Conservation (phyloP, 2,888 invertebrate genomes). For the Aphodius sticticus region DNA sequence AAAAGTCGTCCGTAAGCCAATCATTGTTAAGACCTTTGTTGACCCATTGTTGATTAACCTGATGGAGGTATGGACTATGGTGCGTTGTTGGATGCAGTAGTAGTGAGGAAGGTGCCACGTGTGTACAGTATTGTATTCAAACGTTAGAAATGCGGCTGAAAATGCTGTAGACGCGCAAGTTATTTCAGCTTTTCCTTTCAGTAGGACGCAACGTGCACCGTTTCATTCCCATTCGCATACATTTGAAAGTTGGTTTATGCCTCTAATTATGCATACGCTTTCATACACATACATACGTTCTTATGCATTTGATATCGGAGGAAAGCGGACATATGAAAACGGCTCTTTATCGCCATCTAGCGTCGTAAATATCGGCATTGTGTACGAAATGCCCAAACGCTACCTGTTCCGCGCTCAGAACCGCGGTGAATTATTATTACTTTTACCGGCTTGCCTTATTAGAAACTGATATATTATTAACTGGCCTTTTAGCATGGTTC, state of each 20-base stretch:
- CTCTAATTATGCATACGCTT: conserved; percentile 22
- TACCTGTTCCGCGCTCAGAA: neutral
- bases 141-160: neutral
- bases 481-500: conserved; percentile 11
- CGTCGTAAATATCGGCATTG: conserved; percentile 24
- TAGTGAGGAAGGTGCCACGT: no score
- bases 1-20: no score
- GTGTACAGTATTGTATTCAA: no score
- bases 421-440: conserved; percentile 32
- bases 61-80: neutral
- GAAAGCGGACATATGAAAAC: conserved; percentile 24
- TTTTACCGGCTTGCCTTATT: conserved; percentile 37
- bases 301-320: conserved; percentile 17
- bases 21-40: no score
- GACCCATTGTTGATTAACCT: no score
- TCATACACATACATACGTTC: conserved; percentile 7
- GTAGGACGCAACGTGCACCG: conserved; percentile 17
- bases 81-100: neutral
- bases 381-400: conserved; percentile 15
- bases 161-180: conserved; percentile 12
- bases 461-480: conserved; percentile 27
- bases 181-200: conserved; percentile 9
- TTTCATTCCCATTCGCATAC: conserved; percentile 15
- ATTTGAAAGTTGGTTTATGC: conserved; percentile 20
- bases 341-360: conserved; percentile 6